Conservation (phyloP, 2,797 vertebrate genomes). For the Microhierax caerulescens region DNA sequence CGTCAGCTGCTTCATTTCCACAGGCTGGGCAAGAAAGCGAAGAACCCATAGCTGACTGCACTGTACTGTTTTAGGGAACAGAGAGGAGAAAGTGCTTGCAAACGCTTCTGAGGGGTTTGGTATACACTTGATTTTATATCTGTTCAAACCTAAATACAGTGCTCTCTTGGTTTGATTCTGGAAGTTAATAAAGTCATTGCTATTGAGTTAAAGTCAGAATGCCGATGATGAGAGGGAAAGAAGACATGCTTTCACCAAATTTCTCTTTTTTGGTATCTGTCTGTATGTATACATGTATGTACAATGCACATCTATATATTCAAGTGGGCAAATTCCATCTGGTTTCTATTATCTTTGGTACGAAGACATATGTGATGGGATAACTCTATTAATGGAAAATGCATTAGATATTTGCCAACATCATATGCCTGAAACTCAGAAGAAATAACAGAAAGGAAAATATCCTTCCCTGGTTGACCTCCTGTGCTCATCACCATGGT, state of each 20-base stretch:
- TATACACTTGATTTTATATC: not conserved
- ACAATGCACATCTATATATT: not conserved
- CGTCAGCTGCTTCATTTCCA: not conserved
- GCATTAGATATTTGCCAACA: not conserved
- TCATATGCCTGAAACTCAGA: not conserved
- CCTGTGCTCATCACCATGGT: not conserved
- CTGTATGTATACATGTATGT: not conserved
- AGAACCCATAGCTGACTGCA: not conserved
- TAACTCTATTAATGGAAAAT: not conserved
- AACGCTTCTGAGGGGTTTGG: not conserved
- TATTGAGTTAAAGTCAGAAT: not conserved
- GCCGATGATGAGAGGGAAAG: not conserved
- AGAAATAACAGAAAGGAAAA: not conserved
- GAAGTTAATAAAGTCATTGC: not conserved
- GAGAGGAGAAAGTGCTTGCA: not conserved
- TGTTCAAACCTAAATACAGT: not conserved
- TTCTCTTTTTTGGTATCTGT: not conserved
- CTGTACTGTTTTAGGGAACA: not conserved
- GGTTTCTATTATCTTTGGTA: not conserved
- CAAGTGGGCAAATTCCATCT: not conserved
- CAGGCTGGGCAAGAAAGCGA: not conserved
- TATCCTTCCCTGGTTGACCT: not conserved
- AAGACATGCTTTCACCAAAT: not conserved
- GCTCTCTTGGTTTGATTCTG: not conserved
- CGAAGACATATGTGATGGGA: not conserved